These are phyloP conservation scores for Scolopax rusticola DNA, from an alignment of 2,797 vertebrate genomes.

Conservation along the genomic window DNA sequence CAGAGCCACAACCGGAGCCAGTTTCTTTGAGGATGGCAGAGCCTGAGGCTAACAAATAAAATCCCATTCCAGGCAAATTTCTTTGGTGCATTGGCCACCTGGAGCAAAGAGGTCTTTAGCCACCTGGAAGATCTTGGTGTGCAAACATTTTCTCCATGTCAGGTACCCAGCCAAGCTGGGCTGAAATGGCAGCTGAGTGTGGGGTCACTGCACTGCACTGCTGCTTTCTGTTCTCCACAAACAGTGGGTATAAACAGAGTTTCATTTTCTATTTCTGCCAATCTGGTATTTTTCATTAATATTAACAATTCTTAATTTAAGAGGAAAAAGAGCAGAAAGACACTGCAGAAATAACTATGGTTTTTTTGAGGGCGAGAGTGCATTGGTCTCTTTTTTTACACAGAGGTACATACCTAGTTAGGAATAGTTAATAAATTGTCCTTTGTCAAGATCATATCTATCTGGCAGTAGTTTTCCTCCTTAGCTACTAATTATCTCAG, in stretches of 20 bases:
- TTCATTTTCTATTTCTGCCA: neutral
- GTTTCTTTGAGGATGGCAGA: neutral
- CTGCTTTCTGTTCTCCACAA: neutral
- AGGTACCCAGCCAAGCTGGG: neutral
- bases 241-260: neutral
- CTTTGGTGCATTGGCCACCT: neutral
- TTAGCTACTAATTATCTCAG: neutral
- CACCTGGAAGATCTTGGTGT: neutral
- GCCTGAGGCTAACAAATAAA: neutral
- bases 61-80: neutral
- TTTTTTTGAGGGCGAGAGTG: neutral
- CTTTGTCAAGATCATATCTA: neutral
- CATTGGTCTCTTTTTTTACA: neutral
- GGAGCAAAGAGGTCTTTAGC: neutral
- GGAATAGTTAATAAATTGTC: neutral
- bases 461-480: neutral
- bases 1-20: accelerated
- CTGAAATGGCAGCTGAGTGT: neutral
- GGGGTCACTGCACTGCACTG: too few relatives aligned
- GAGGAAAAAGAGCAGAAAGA: neutral
- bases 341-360: neutral
- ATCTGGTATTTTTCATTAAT: neutral
- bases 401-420: neutral
- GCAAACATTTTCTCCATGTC: neutral
- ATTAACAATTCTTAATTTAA: neutral